These are phyloP conservation scores for Spinus olivaceus DNA, from an alignment of 2,797 vertebrate species.

Conservation along the genomic window DNA sequence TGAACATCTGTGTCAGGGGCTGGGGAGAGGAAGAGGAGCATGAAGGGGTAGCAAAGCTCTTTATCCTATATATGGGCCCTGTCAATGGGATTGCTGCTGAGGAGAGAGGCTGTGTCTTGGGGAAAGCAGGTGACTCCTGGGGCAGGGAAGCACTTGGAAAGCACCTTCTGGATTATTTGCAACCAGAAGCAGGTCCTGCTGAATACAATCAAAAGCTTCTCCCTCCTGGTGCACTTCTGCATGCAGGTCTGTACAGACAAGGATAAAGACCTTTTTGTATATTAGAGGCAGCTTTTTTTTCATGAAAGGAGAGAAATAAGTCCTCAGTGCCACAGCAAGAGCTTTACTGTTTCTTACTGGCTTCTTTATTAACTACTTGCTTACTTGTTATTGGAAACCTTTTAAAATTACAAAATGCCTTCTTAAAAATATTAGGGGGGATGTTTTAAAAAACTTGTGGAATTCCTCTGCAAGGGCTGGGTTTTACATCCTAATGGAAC, in stretches of 20 bases:
- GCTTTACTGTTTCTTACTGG: neutral
- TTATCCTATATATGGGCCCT: neutral
- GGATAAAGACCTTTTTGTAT: neutral
- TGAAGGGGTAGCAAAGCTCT: neutral
- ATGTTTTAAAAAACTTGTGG: neutral
- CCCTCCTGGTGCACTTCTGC: neutral
- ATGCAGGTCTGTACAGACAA: neutral
- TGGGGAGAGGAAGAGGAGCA: neutral
- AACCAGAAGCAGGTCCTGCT: neutral
- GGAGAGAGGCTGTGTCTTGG: neutral
- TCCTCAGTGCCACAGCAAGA: neutral
- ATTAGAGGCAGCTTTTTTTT: neutral
- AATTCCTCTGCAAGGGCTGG: neutral
- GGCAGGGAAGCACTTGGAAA: neutral
- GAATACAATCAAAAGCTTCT: neutral
- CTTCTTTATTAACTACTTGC: neutral
- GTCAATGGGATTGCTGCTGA: neutral
- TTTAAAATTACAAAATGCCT: neutral
- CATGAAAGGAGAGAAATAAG: neutral
- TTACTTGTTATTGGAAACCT: neutral
- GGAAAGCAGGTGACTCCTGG: neutral
- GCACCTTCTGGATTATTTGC: neutral
- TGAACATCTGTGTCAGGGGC: neutral
- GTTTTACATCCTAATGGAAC: neutral
- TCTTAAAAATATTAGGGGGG: neutral